These are phyloP conservation scores for Naja naja DNA, from an alignment of 2,113 vertebrate species.

Conservation along the genomic window DNA sequence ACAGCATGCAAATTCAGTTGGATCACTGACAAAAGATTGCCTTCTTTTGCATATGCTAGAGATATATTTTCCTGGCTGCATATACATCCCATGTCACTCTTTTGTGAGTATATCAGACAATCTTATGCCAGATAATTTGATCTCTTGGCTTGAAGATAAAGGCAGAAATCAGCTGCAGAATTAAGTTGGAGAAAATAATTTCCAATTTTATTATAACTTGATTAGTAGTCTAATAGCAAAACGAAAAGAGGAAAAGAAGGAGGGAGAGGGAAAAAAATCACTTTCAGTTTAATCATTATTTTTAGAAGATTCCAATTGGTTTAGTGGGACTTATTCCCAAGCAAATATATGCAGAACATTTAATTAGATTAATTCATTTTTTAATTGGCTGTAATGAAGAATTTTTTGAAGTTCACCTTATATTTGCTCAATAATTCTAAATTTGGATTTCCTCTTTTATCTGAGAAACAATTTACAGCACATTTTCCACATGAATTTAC, in stretches of 20 bases:
- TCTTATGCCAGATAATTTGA: background rate
- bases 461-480: rapidly evolving
- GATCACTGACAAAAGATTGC: background rate
- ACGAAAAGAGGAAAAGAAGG: background rate
- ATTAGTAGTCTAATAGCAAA: background rate
- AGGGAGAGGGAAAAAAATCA: background rate
- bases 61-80: background rate
- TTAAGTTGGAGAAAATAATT: background rate
- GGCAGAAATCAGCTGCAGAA: background rate
- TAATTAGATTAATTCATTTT: background rate
- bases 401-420: background rate
- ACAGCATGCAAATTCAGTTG: background rate
- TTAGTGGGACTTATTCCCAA: background rate
- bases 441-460: background rate
- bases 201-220: background rate
- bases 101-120: background rate
- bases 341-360: background rate
- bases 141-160: background rate
- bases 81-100: background rate
- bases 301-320: background rate
- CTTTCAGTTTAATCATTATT: background rate
- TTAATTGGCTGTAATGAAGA: background rate
- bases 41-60: background rate
- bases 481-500: rapidly evolving
- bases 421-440: rapidly evolving